Evolutionary conservation across 2,113 vertebrate genomes (phyloP), one percentile per base, ranked within the genome.

Genomic region (Pterocles burchelli): DNA sequence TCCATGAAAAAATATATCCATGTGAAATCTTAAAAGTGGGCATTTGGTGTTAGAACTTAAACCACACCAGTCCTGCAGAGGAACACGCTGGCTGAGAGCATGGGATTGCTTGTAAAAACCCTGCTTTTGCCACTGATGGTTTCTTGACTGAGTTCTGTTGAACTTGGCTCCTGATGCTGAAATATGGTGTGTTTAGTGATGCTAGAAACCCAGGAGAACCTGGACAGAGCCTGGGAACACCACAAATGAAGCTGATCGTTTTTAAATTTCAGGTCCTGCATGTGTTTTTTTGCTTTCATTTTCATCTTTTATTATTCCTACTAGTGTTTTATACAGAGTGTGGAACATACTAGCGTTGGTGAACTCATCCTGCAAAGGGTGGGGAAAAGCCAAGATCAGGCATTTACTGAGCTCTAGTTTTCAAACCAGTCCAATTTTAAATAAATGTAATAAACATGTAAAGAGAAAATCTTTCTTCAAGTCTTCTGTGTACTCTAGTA

Each of bases 251-350:
- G 20, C 13, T 55, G 24, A 25, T n/a, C 29, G 17, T 2, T 72
- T 80, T 82, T 22, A 14, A 59, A 71, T 78, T 81, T 59, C 9
- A 19, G 8, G 8, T 75, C 11, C 41, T 85, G 4, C 26, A 3
- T 0, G 0, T 62, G n/a, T 3, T 25, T 76, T 72, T 76, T 79
- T 55, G 1, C 11, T 72, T 78, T 63, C 43, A 4, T 52, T 81
- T 80, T 74, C 7, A 19, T 57, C 29, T 62, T 38, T 25, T 33
- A 43, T 34, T 18, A 36, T 57, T 48, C 14, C 8, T 86, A 3
- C 6, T 25, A 7, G 31, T 52, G 34, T 71, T 77, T 61, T 63
- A 38, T 28, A 45, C 31, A 62, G 13, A 10, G 11, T 16, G 24
- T 68, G 33, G 13, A 80, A 12, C 18, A 17, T 41, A 54, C 33